Percentiles rank a stretch among this genome's conserved stretches.
These are phyloP conservation scores for Corydoras sp. DNA, from an alignment of 2,113 vertebrate genomes.

Conservation along the genomic window DNA sequence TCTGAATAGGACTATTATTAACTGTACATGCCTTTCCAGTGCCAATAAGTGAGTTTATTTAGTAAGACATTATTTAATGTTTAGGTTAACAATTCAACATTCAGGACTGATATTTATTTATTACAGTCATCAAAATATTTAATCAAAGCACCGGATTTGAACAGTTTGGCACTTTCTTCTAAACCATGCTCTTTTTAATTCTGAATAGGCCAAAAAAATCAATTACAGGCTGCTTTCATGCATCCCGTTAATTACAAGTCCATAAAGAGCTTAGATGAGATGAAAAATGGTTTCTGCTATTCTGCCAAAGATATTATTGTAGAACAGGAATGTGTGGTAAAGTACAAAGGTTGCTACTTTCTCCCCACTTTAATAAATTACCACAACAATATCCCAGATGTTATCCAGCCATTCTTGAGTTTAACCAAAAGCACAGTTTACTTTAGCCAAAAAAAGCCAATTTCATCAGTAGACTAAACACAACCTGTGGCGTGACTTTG, in stretches of 20 bases:
- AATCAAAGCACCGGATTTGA: background rate
- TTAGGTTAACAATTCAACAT: slow-evolving; percentile 2
- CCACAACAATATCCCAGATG: slow-evolving; percentile 39
- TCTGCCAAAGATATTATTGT: slow-evolving; percentile 29
- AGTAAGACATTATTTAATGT: slow-evolving; percentile 16
- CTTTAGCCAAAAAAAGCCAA: slow-evolving; percentile 47
- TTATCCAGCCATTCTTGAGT: slow-evolving; percentile 43
- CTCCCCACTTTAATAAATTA: slow-evolving; percentile 37
- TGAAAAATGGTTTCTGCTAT: slow-evolving; percentile 1
- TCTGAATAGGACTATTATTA: slow-evolving; percentile 16
- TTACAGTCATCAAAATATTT: slow-evolving; percentile 16
- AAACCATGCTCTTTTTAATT: background rate
- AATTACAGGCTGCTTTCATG: background rate
- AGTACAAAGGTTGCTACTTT: slow-evolving; percentile 44
- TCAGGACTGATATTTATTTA: slow-evolving; percentile 31
- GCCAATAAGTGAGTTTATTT: slow-evolving; percentile 13
- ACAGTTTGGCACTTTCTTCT: background rate
- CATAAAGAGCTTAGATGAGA: slow-evolving; percentile 10
- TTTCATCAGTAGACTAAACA: slow-evolving; percentile 45
- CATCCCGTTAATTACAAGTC: background rate
- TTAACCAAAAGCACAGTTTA: slow-evolving; percentile 46
- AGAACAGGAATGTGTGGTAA: slow-evolving; percentile 25
- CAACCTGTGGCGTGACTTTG: slow-evolving; percentile 25
- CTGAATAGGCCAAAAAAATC: background rate
- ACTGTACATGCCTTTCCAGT: slow-evolving; percentile 16